Evolutionary conservation across 2,888 invertebrate genomes (phyloP), one percentile per base, ranked within the genome.

Genomic region (Polyommatus iphigenia): DNA sequence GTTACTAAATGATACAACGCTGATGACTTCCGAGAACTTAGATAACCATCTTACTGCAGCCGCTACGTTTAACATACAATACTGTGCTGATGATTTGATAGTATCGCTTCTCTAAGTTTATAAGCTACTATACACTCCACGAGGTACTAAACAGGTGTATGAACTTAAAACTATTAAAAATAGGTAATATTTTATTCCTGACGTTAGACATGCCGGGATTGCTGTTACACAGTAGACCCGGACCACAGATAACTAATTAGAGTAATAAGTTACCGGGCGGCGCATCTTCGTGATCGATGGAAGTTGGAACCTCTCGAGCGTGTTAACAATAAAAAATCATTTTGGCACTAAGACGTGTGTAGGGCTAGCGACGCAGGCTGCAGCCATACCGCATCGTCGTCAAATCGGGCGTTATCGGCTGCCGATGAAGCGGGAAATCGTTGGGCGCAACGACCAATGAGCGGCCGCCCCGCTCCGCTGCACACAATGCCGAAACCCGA

Each of bases 381-480:
- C 32, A 59, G 57, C n/a, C 5, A 18, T 57, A 5, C 57, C 6
- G n/a, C 5, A 57, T 59, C 24, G 3, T 13, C 10, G 1, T 24
- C 20, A 13, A 3, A 3, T 32, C 67, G 29, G 67, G 84, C 84
- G 80, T 81, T 85, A 88, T 88, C 86, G 86, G 73, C 85, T 88
- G 89, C 91, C 88, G 91, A 91, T 90, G 89, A 87, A 87, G 85
- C 88, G 88, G 83, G 85, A 89, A 88, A 88, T 87, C 85, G 87
- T 87, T 86, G 83, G 83, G 79, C 32, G 78, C 78, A 82, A 83
- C 82, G 81, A 81, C 85, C 86, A 85, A 85, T 85, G n/a, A 73
- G 54, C 77, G 78, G 79, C 57, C 78, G 78, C 76, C 80, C 86
- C 87, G 89, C 90, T 85, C 84, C 85, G 81, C 82, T 81, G 86